A percentile compares a stretch with the other conserved stretches of the same genome.
Conservation (phyloP, 2,888 invertebrate species). For the Augiades crinisus region DNA sequence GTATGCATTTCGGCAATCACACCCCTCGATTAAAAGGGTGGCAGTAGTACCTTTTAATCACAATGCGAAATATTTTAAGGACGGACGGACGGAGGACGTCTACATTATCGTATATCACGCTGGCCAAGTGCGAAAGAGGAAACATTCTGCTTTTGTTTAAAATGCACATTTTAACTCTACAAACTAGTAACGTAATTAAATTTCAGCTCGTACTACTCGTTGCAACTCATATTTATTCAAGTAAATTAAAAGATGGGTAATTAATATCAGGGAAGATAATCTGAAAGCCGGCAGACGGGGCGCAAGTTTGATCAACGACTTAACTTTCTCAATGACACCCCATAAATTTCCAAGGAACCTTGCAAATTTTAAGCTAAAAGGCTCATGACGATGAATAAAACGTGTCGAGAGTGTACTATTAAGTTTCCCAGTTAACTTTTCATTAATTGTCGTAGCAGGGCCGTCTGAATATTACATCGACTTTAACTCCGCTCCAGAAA, state of each 20-base stretch:
- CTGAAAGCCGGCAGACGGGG: constrained; percentile 39
- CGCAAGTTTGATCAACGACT: constrained; percentile 57
- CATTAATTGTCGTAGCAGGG: constrained; percentile 45
- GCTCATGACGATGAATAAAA: constrained; percentile 56
- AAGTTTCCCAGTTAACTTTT: constrained; percentile 57
- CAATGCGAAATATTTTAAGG: no score
- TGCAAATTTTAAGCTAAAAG: constrained; percentile 55
- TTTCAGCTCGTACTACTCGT: no score
- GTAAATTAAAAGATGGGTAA: constrained; percentile 41
- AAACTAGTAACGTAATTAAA: neutral
- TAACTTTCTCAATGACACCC: constrained; percentile 60
- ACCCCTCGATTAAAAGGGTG: no score
- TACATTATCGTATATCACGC: no score
- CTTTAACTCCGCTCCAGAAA: constrained; percentile 12
- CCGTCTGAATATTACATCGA: constrained; percentile 31
- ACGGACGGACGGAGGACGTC: no score
- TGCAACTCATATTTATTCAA: neutral
- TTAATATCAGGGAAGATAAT: constrained; percentile 50
- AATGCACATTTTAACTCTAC: no score
- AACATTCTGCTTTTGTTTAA: no score
- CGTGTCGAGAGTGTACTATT: constrained; percentile 52
- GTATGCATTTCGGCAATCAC: no score
- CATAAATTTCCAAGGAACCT: constrained; percentile 54
- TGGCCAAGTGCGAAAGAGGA: no score
- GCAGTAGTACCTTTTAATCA: no score